These are phyloP conservation scores for Margaritifera margaritifera DNA, from an alignment of 2,888 invertebrate genomes.

Conservation along the genomic window DNA sequence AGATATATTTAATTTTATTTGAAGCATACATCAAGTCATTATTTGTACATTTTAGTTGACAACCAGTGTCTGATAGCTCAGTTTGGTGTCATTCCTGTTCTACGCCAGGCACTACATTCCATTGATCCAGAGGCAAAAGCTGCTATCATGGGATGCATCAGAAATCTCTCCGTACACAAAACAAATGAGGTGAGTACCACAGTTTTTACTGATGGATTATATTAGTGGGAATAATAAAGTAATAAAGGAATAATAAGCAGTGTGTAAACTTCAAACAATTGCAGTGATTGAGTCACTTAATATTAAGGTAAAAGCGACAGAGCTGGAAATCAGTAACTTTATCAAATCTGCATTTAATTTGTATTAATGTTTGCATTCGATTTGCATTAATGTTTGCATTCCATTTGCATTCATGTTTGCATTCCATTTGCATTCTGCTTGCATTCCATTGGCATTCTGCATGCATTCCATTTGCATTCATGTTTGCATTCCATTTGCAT, in stretches of 20 bases:
- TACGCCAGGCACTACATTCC: slow-evolving; percentile 47
- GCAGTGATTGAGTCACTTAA: too few relatives aligned
- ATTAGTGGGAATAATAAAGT: neutral
- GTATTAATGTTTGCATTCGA: too few relatives aligned
- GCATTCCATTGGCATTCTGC: too few relatives aligned
- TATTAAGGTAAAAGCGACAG: too few relatives aligned
- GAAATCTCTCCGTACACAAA: slow-evolving; percentile 64
- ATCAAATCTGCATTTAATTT: neutral
- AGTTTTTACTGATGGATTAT: neutral
- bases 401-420: too few relatives aligned
- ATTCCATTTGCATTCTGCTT: too few relatives aligned
- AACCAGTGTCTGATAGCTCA: slow-evolving; percentile 58
- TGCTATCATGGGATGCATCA: slow-evolving; percentile 60
- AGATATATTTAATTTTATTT: too few relatives aligned
- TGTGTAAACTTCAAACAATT: too few relatives aligned
- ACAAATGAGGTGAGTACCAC: slow-evolving; percentile 56
- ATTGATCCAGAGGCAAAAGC: slow-evolving; percentile 45
- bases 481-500: too few relatives aligned
- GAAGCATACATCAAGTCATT: neutral
- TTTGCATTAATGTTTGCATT: neutral
- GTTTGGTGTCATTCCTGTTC: slow-evolving; percentile 48
- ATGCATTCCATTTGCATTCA: too few relatives aligned
- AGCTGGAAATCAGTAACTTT: neutral
- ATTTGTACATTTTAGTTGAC: slow-evolving; percentile 46
- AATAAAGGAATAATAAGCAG: neutral